phyloP scores from a whole-genome alignment of 1,140 invertebrate genomes.

The Colletes gigas region DNA sequence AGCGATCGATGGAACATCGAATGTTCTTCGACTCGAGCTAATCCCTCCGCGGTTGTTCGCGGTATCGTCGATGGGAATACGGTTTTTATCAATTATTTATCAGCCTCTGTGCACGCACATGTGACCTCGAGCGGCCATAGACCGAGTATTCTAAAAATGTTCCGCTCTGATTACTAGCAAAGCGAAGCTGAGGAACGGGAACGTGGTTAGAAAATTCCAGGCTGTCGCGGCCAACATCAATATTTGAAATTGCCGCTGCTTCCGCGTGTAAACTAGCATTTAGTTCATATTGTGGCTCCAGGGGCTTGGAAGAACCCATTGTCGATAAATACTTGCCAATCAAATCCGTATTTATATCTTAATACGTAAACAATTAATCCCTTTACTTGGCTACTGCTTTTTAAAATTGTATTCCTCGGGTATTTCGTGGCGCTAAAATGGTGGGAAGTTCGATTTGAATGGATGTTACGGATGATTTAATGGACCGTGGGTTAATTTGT shows the following conservation, averaged over 20 bases:
- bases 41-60: no score
- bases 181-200: not conserved
- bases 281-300: not conserved
- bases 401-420: no score
- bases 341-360: not conserved
- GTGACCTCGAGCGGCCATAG: not conserved
- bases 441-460: no score
- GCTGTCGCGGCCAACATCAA: conserved; percentile 22
- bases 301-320: not conserved
- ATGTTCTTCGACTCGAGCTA: no score
- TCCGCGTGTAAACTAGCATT: conserved; percentile 11
- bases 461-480: no score
- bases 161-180: conserved; percentile 6
- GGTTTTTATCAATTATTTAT: no score
- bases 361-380: no score
- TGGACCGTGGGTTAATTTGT: no score
- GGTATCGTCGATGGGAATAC: no score
- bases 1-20: not conserved
- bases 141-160: conserved; percentile 7
- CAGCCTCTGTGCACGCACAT: not conserved
- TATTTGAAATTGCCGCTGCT: conserved; percentile 16
- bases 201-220: conserved; percentile 16
- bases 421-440: no score
- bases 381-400: no score
- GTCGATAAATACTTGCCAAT: not conserved